Evolutionary conservation across 2,888 invertebrate genomes (phyloP), one percentile per base, ranked within the genome.

Genomic region (Pristionchus fissidentatus): DNA sequence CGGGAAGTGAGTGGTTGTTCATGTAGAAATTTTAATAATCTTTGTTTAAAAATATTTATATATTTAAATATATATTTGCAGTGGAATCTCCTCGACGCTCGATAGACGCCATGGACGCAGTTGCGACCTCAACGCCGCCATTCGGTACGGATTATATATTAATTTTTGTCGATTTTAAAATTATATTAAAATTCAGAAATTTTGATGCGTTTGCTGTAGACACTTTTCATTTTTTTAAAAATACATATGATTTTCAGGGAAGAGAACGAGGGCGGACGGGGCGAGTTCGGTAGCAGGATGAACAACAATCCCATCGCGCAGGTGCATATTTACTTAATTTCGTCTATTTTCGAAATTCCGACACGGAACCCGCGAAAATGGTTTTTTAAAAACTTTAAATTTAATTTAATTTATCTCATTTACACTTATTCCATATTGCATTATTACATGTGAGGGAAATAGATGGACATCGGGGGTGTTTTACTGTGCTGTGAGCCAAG

Each of bases 101-200:
- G 89, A 89, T 60, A 84, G 86, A 49, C 86, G 89, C 15, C 88
- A 87, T 73, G 88, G 89, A n/a, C 46, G 88, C 52, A 89, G 89
- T 62, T 90, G 90, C 78, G 90, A 90, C 77, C 85, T 89, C 35
- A 86, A 89, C 70, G 86, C 88, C 0, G 81, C 66, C 10, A 66
- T 81, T n/a, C 35, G 79, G 79, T 79, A 4, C 13, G 77, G 8
- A 1, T 32, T 29, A 29, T 73, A n/a, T 43, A 19, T 35, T 41
- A 22, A 13, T 2, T 73, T 19, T 5, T 43, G 46, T 1, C 22
- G 19, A 32, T 43, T 75, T 15, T n/a, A 19, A 26, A 32, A 1
- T 35, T 49, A 49, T 46, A 46, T n/a, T 60, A 26, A 26, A 60
- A 26, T n/a, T 15, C 19, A 60, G 26, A 26, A 60, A 19, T 10